These are phyloP conservation scores for Acrossocheilus fasciatus DNA, from an alignment of 2,797 vertebrate species.

Conservation along the genomic window DNA sequence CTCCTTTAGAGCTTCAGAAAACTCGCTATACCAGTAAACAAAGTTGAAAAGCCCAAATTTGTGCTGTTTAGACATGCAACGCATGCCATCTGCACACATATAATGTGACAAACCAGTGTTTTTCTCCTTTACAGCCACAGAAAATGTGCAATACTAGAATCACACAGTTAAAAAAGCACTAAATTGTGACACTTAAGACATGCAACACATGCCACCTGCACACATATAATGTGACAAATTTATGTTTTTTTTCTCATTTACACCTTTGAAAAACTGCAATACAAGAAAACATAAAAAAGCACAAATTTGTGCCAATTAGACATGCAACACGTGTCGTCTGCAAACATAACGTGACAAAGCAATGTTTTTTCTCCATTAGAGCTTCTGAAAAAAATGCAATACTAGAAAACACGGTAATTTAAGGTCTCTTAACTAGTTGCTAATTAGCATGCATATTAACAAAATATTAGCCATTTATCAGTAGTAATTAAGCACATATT, in stretches of 20 bases:
- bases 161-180: background rate
- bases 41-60: background rate
- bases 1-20: background rate
- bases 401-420: background rate
- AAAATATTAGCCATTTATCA: too few relatives aligned
- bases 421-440: too few relatives aligned
- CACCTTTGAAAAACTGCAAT: background rate
- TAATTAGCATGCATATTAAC: too few relatives aligned
- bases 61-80: background rate
- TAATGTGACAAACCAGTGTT: background rate
- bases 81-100: background rate
- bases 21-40: background rate
- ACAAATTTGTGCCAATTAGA: background rate
- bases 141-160: background rate
- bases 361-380: too few relatives aligned
- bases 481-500: too few relatives aligned
- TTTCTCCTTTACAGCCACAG: background rate
- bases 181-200: background rate
- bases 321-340: background rate
- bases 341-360: background rate
- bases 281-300: background rate
- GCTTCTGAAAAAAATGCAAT: background rate
- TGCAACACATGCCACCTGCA: background rate
- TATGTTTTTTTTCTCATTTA: background rate
- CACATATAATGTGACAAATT: background rate